Conservation (phyloP, 2,888 invertebrate species). For the Drosophila peninsularis region DNA sequence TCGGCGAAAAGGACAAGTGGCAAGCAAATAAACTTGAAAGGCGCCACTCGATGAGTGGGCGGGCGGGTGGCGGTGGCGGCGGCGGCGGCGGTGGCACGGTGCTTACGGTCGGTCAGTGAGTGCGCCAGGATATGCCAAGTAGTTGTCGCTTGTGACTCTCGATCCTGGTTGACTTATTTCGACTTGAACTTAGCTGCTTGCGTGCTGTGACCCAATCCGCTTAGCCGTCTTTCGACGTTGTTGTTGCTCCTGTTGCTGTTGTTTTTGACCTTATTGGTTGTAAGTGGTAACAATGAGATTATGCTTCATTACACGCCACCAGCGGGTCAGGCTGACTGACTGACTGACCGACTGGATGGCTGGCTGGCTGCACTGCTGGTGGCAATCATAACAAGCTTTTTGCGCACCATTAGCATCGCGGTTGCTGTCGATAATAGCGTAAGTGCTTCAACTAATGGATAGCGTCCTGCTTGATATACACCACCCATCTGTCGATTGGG, state of each 20-base stretch:
- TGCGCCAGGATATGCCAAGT: constrained; percentile 74
- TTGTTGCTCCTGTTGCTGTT: constrained; percentile 1
- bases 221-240: constrained; percentile 48
- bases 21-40: constrained; percentile 77
- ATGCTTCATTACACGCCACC: constrained; percentile 76
- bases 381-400: constrained; percentile 78
- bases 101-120: constrained; percentile 40
- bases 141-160: constrained; percentile 63
- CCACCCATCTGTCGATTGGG: constrained; percentile 3
- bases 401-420: constrained; percentile 76
- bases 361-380: constrained; percentile 32
- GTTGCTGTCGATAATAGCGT: constrained; percentile 66
- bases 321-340: constrained; percentile 20
- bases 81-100: not conserved
- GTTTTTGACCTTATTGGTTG: constrained; percentile 74
- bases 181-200: constrained; percentile 36
- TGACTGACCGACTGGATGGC: constrained; percentile 17
- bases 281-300: constrained; percentile 79
- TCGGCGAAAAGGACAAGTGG: constrained; percentile 67
- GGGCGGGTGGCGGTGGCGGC: not conserved
- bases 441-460: constrained; percentile 76
- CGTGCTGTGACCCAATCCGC: constrained; percentile 72
- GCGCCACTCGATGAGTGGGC: constrained; percentile 57
- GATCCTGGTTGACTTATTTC: constrained; percentile 24
- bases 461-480: constrained; percentile 33